Evolutionary conservation across 2,113 vertebrate species (phyloP).

Genomic region (Anthoscopus minutus): DNA sequence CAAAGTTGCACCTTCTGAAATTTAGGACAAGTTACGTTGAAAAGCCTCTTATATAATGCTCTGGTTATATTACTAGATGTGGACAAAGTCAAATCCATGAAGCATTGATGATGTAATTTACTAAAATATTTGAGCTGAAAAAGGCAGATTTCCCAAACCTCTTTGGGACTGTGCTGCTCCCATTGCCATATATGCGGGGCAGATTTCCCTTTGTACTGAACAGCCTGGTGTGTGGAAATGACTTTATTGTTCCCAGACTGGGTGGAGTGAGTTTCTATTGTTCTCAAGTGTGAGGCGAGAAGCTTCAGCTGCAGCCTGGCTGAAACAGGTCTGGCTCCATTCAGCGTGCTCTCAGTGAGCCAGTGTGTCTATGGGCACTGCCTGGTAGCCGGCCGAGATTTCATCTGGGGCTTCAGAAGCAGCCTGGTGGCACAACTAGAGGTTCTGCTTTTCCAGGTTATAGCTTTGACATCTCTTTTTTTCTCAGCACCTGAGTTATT

Average conservation of each 20-base stretch:
- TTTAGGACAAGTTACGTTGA: not conserved
- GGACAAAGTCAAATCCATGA: not conserved
- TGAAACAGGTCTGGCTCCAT: not conserved
- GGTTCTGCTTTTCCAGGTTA: not conserved
- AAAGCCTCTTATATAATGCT: not conserved
- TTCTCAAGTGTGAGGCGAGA: not conserved
- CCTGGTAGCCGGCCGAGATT: not conserved
- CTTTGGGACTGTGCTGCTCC: rapidly evolving
- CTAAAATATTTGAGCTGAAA: not conserved
- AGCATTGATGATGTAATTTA: not conserved
- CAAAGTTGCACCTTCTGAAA: not conserved
- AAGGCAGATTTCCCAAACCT: not conserved
- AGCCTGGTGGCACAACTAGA: not conserved
- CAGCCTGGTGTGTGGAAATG: not conserved
- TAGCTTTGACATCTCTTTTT: not conserved
- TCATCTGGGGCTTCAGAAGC: not conserved
- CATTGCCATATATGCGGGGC: rapidly evolving
- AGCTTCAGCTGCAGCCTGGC: not conserved
- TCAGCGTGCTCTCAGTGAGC: not conserved
- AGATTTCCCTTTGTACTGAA: not conserved
- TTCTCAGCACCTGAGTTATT: not conserved
- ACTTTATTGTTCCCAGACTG: not conserved
- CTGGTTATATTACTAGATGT: not conserved
- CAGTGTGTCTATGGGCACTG: not conserved
- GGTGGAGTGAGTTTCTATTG: not conserved